Percentiles rank a stretch among this genome's conserved stretches.
phyloP scores from a whole-genome alignment of 2,113 vertebrate species.

The Vireo altiloquus region DNA sequence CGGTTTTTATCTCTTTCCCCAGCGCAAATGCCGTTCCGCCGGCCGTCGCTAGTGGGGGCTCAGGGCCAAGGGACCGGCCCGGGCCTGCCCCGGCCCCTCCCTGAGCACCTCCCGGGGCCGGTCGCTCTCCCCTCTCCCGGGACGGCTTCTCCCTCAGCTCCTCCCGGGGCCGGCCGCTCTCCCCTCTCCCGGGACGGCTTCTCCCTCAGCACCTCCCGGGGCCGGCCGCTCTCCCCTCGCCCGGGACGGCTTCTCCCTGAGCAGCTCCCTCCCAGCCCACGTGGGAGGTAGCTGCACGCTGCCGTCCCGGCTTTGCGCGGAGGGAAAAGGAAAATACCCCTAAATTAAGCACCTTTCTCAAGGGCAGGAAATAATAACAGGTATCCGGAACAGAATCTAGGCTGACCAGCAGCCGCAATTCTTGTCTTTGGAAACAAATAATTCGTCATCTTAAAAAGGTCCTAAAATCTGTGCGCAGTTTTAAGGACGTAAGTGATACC shows the following conservation, averaged over 20 bases:
- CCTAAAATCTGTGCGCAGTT: neutral
- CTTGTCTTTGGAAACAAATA: neutral
- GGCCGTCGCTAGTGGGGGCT: conserved; percentile 69
- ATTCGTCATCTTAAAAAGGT: neutral
- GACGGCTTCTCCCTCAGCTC: accelerated
- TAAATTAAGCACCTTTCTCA: neutral
- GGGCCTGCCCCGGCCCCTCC: too few relatives aligned
- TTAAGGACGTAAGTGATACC: neutral
- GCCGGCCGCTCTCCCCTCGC: too few relatives aligned
- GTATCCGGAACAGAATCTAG: neutral
- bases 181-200: too few relatives aligned
- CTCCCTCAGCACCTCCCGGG: accelerated
- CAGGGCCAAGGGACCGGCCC: conserved; percentile 20
- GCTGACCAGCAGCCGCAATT: neutral
- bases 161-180: too few relatives aligned
- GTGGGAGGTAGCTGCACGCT: accelerated
- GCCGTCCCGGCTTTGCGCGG: neutral
- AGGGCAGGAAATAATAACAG: neutral
- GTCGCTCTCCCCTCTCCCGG: too few relatives aligned
- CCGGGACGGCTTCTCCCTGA: accelerated
- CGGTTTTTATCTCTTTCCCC: neutral
- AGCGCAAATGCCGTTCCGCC: neutral
- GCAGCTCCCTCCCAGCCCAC: accelerated
- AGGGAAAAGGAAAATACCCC: neutral
- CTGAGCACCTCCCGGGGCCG: accelerated